Base-by-base conservation (phyloP, 2,888 invertebrate genomes). In the Melanargia galathea region DNA sequence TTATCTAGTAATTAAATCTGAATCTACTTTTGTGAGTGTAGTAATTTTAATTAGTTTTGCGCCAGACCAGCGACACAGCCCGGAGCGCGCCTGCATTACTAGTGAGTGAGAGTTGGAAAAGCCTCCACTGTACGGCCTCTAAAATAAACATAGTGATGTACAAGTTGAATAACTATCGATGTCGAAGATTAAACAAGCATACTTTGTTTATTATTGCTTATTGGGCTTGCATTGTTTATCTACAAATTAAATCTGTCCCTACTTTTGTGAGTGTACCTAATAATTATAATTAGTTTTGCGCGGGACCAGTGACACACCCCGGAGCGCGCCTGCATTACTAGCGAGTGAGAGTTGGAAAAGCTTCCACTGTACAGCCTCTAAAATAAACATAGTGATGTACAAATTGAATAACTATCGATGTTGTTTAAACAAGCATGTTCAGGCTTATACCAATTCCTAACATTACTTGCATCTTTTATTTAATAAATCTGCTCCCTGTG, bases 11-110 rank as follows among this genome's bases (percentile, higher is more conserved):
- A n/a, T n/a, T n/a, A n/a, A n/a, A n/a, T n/a, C n/a, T n/a, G n/a
- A n/a, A n/a, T n/a, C n/a, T n/a, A n/a, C 68, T 70, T 69, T 68
- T 70, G 68, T 67, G 66, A 75, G 77, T 77, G 79, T 82, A 82
- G 84, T 89, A 88, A 88, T 87, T 89, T 90, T 88, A 90, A 90
- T 88, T 89, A 90, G 87, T 87, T 89, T 88, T 80, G 79, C 84
- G 81, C 82, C 81, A 82, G 84, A 78, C 81, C 76, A 75, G 72
- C 79, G 81, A 79, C 82, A 76, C 73, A 76, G 83, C 82, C 80
- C 71, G 77, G 74, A 82, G 82, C 82, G 79, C 83, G 85, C 62
- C 57, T 65, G 64, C 83, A 84, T 86, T 86, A 86, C 82, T 81
- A 72, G 74, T 78, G 76, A 73, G 75, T 73, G 78, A 79, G 80